Evolutionary conservation across 2,113 vertebrate species (phyloP), one percentile per base, ranked within the genome.

Genomic region (Seriola quinqueradiata): DNA sequence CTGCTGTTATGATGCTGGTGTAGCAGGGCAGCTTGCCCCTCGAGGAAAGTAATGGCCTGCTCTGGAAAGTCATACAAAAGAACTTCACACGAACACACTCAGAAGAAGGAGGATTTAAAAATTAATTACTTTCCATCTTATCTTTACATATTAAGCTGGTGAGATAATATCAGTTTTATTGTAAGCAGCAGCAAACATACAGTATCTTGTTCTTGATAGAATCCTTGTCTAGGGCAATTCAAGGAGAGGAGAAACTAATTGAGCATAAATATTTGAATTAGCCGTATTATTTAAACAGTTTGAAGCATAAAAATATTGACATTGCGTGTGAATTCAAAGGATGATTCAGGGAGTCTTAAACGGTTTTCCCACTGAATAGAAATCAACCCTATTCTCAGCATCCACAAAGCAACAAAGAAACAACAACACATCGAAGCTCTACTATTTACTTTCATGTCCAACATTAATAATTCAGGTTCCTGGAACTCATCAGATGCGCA

Each of bases 81-180:
- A 79, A 70, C 9, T 61, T 84, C 46, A 71, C 40, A 70, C 17
- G 1, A 67, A 65, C 32, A 42, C 76, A 66, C 44, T 25, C 36
- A 38, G 13, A 40, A 70, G 69, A 61, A 38, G 19, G 61, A 65
- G 60, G 81, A 52, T 89, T 90, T 80, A 77, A 86, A 87, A 87
- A 89, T 84, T 69, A 91, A 90, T 91, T 83, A 84, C 75, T n/a
- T 82, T 40, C 38, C 38, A 32, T 83, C 84, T 89, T 90, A 91
- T 92, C 85, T 90, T 76, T 77, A 82, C 50, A 84, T 75, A 77
- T 78, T 85, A 77, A 69, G 68, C 77, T 71, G 48, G 23, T 8
- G 58, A 70, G 83, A 87, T 87, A 55, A 38, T 69, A 89, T 89
- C 79, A 36, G 44, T 64, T 79, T 63, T 72, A 46, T 69, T 82